Evolutionary conservation across 2,113 vertebrate genomes (phyloP).

Genomic region (Poecile atricapillus): DNA sequence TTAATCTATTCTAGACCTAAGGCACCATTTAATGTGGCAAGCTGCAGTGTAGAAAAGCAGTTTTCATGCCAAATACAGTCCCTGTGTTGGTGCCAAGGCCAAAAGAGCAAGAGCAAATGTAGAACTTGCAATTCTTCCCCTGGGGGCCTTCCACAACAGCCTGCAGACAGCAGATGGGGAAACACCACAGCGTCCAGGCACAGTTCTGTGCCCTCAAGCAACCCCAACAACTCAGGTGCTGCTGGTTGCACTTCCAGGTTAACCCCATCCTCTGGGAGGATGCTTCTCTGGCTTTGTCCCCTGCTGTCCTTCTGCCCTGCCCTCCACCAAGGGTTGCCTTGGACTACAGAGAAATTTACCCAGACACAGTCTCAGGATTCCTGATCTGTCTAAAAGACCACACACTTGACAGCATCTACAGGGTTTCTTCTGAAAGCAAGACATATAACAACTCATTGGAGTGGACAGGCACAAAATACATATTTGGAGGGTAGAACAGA

Average conservation of each 20-base stretch:
- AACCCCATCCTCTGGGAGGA: not conserved
- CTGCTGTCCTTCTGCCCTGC: not conserved
- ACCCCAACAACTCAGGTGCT: not conserved
- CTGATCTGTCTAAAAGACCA: not conserved
- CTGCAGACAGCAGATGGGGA: not conserved
- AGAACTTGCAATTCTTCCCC: not conserved
- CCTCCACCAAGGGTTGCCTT: not conserved
- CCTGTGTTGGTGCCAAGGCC: not conserved
- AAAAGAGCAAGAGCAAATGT: conserved; percentile 5
- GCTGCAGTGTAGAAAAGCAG: not conserved
- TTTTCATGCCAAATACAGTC: not conserved
- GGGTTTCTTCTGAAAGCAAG: not conserved
- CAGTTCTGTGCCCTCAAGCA: not conserved
- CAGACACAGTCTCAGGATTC: not conserved
- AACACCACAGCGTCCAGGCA: not conserved
- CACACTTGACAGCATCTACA: not conserved
- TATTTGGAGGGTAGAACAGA: not conserved
- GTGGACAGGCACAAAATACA: not conserved
- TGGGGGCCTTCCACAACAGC: not conserved
- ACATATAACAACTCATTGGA: not conserved
- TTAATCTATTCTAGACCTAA: not conserved
- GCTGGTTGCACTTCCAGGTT: not conserved
- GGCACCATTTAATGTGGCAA: not conserved
- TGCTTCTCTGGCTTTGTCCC: not conserved
- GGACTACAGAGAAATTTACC: not conserved